Evolutionary conservation across 2,113 vertebrate genomes (phyloP).

Genomic region (Prunella himalayana): DNA sequence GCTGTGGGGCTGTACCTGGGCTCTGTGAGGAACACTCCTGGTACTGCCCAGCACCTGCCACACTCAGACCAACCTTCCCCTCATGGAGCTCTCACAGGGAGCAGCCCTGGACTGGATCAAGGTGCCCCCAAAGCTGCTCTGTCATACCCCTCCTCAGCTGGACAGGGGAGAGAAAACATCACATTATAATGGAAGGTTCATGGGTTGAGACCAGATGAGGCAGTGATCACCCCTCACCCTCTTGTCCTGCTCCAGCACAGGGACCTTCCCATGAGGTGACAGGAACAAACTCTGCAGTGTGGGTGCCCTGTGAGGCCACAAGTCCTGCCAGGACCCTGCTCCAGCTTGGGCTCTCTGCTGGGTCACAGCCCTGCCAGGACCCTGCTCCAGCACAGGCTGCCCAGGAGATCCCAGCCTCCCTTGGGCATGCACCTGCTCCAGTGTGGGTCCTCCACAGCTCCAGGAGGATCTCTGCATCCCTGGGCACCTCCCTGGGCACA

Average conservation of each 20-base stretch:
- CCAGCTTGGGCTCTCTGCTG: neutral
- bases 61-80: accelerated
- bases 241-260: too few species aligned
- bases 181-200: accelerated
- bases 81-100: accelerated
- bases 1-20: too few species aligned
- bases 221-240: neutral
- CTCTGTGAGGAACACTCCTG: neutral
- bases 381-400: neutral
- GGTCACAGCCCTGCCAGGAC: neutral
- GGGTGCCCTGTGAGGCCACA: neutral
- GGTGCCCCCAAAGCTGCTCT: neutral
- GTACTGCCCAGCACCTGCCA: accelerated
- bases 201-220: neutral
- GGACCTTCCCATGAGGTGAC: too few species aligned
- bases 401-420: neutral
- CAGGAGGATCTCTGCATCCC: neutral
- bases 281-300: neutral
- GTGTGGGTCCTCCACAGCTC: neutral
- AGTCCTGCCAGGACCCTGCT: too few species aligned
- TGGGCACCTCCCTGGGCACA: neutral
- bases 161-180: neutral
- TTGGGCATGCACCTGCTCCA: neutral
- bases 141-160: neutral
- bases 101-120: neutral